phyloP scores from a whole-genome alignment of 2,113 vertebrate genomes.

The Smithornis capensis region DNA sequence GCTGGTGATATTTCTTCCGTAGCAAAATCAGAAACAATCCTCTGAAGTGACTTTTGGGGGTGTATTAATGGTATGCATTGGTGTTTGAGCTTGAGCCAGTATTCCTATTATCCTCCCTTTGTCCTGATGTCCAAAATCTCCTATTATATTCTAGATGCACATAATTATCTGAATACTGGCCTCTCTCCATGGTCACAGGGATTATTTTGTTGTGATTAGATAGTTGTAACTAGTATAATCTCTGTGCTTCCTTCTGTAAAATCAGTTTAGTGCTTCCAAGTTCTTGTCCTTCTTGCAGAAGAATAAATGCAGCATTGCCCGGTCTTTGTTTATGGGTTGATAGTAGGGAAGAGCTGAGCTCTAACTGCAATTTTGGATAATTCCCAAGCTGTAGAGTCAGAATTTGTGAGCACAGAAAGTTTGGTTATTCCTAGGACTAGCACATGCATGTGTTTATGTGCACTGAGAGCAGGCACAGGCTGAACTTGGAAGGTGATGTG shows the following conservation, averaged over 20 bases:
- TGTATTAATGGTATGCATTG: neutral
- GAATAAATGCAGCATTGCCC: neutral
- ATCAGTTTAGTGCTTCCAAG: neutral
- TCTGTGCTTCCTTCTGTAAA: neutral
- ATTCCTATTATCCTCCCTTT: neutral
- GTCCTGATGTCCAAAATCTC: neutral
- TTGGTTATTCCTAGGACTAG: neutral
- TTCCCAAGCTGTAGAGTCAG: neutral
- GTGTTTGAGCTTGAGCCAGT: neutral
- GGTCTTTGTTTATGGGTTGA: neutral
- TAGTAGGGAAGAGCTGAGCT: neutral
- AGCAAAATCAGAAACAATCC: neutral
- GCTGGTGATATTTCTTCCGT: neutral
- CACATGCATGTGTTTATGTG: neutral
- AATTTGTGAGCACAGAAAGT: neutral
- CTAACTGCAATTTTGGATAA: neutral
- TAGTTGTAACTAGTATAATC: neutral
- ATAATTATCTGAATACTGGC: neutral
- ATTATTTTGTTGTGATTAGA: conserved; percentile 34
- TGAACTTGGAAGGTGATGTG: neutral
- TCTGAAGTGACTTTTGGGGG: neutral
- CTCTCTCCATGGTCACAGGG: neutral
- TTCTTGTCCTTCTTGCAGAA: neutral
- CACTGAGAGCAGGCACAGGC: neutral
- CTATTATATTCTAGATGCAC: neutral